Evolutionary conservation across 2,888 invertebrate species (phyloP), one percentile per base, ranked within the genome.

Genomic region (Rhodophaea formosa): DNA sequence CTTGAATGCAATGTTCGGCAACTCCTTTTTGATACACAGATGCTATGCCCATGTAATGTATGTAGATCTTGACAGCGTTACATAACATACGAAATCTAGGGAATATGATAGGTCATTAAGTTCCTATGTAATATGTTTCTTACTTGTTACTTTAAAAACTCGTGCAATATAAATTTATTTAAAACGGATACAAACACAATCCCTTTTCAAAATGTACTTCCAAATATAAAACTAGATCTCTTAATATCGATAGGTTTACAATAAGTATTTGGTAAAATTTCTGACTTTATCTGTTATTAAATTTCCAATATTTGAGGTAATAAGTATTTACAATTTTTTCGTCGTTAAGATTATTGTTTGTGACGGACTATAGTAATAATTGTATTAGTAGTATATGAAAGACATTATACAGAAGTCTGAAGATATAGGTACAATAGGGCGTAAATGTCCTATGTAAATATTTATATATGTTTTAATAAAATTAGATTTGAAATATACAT

Each of bases 321-420:
- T 15, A n/a, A n/a, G n/a, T n/a, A 14, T 30, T 43, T 30, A 17
- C 2, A 30, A 44, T 53, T 30, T 44, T 44, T 43, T 53, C 32
- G 29, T 54, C 32, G 15, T 30, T 10, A 53, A 53, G 23, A n/a
- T 53, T 17, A 23, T 55, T 49, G 14, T 47, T 17, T 29, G 3
- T 42, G 39, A 7, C 14, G 23, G 39, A 32, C 3, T 45, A n/a
- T 43, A 53, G n/a, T 53, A n/a, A 45, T 47, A 59, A 44, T 57
- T 32, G 30, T 55, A 42, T 51, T 58, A 35, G 59, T 60, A 67
- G 64, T 60, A 23, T 65, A 69, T 65, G 44, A 63, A 69, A 69
- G 69, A 70, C 74, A 63, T 68, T 69, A 70, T 68, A 68, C 65
- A 73, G 70, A 79, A 79, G 79, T 79, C 79, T 79, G 77, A 79